Base-by-base conservation (phyloP, 2,113 vertebrate species). In the Calidris pugnax region DNA sequence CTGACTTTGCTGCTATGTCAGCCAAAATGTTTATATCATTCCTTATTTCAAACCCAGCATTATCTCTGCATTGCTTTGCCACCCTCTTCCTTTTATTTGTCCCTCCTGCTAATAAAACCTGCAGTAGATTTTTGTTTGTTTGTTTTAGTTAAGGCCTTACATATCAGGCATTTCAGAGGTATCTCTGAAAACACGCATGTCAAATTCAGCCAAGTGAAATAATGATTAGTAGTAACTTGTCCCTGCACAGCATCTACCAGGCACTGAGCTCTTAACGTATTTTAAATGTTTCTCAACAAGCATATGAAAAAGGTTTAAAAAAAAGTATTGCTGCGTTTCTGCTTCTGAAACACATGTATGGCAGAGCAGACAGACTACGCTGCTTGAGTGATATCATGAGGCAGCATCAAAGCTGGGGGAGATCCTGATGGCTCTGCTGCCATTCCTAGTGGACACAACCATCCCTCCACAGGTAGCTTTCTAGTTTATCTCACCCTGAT, bases 71-170 rank as follows among this genome's bases (percentile, higher is more conserved):
- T 76, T 92, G 55, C 57, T 86, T 73, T 91, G 60, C 77, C 69
- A 85, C 73, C 14, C 15, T 85, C 39, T 93, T 91, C 87, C 47
- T 85, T 87, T 91, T 79, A 50, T 56, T 81, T 96, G 43, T 90
- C 50, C 45, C n/a, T 90, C 28, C 50, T 89, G 67, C 75, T 95
- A 96, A 74, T 82, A 87, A 87, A 95, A 93, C 41, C 35, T 64
- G 20, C 32, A 20, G 37, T 19, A 79, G 73, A 51, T 76, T 85
- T 51, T 96, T 89, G 50, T 10, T 71, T 63, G 57, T 37, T 76
- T 41, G 53, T 55, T 80, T 93, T 89, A 72, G 39, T 81, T 84
- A 81, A 92, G 47, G 21, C 43, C 33, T 87, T 71, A 48, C 16
- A 2, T 74, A 79, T 91, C 57, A 55, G 51, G 39, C 33, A 32